A percentile compares a stretch with the other conserved stretches of the same genome.
phyloP scores from a whole-genome alignment of 2,797 vertebrate genomes.

The Sitta carolinensis region DNA sequence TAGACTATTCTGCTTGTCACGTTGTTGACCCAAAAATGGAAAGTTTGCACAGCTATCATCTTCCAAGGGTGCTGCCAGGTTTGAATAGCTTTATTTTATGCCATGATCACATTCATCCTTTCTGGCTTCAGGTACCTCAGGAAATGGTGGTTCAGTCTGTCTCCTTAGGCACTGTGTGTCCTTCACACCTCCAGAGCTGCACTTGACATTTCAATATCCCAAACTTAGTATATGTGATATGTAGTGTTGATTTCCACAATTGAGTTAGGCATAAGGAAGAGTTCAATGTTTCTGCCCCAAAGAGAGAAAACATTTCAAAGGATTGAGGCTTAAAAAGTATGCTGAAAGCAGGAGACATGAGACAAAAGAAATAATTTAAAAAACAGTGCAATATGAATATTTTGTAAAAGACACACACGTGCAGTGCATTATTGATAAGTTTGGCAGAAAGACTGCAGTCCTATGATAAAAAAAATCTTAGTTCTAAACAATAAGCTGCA shows the following conservation, averaged over 20 bases:
- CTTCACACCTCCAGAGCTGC: background rate
- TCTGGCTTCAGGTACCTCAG: background rate
- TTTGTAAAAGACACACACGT: background rate
- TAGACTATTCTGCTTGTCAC: background rate
- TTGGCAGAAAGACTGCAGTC: background rate
- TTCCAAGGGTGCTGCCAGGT: background rate
- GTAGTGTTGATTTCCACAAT: background rate
- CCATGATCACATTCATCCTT: background rate
- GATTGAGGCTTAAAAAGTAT: background rate
- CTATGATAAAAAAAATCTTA: background rate
- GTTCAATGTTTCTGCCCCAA: background rate
- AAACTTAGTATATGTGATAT: background rate
- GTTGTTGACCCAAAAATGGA: background rate
- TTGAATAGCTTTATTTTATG: slow-evolving; percentile 4
- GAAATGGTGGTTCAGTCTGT: background rate
- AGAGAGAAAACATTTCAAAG: background rate
- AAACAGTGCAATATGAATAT: background rate
- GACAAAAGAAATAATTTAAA: background rate
- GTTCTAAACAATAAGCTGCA: background rate
- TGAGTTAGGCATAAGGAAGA: background rate
- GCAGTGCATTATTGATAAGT: background rate
- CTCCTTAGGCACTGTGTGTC: background rate
- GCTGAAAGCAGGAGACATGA: background rate
- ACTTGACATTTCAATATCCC: slow-evolving; percentile 13
- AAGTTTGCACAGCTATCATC: background rate